A percentile compares a stretch with the other conserved stretches of the same genome.
Conservation (phyloP, 2,113 vertebrate genomes). For the Myrmophylax atrothorax region DNA sequence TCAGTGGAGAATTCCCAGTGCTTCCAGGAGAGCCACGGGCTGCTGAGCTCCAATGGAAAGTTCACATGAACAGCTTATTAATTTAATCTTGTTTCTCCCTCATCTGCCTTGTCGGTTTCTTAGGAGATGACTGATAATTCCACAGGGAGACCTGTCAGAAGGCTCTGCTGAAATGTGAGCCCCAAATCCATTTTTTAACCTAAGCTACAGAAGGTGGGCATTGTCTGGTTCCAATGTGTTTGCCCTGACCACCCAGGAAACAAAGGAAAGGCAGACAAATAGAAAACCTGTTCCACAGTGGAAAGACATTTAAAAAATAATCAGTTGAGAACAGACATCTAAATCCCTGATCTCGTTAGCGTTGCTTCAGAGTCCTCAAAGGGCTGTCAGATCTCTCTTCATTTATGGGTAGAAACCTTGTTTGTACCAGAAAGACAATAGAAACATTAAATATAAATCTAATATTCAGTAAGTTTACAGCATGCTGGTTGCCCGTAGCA, state of each 20-base stretch:
- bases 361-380: not conserved
- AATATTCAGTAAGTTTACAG: not conserved
- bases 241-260: not conserved
- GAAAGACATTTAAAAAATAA: not conserved
- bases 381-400: not conserved
- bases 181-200: not conserved
- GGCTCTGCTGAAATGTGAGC: not conserved
- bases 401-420: not conserved
- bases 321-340: not conserved
- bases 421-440: not conserved
- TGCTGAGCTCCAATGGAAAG: not conserved
- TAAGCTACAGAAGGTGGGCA: not conserved
- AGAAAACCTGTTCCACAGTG: not conserved
- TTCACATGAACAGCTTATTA: not conserved
- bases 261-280: not conserved
- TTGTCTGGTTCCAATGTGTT: not conserved
- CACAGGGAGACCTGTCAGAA: not conserved
- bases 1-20: not conserved
- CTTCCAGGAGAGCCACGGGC: not conserved
- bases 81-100: not conserved
- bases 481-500: constrained; percentile 16
- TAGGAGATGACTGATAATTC: not conserved
- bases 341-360: not conserved
- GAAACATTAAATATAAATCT: not conserved
- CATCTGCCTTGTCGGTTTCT: not conserved